These are phyloP conservation scores for Sebastes steindachneri DNA, from an alignment of 2,797 vertebrate genomes.

Conservation along the genomic window DNA sequence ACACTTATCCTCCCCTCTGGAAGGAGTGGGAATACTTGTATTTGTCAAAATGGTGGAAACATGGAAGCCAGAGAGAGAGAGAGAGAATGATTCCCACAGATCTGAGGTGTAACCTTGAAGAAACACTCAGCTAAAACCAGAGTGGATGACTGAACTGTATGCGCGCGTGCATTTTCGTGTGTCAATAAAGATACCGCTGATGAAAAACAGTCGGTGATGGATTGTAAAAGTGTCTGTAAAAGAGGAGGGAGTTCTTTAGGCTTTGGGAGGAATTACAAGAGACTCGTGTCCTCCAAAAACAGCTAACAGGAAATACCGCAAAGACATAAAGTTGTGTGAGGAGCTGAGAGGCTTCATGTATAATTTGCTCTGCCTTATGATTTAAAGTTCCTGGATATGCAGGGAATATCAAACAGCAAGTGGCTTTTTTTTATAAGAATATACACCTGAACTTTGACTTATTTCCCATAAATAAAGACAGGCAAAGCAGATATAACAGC, in stretches of 20 bases:
- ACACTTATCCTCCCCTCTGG: constrained; percentile 54
- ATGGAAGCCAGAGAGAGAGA: constrained; percentile 29
- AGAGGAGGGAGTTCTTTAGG: constrained; percentile 45
- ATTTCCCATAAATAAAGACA: constrained; percentile 70
- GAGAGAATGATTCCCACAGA: constrained; percentile 34
- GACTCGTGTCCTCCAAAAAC: constrained; percentile 51
- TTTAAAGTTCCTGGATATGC: constrained; percentile 84
- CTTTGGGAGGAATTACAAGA: constrained; percentile 56
- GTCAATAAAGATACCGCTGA: constrained; percentile 35
- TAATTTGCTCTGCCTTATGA: constrained; percentile 84
- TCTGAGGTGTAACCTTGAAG: constrained; percentile 19
- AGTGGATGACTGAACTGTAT: constrained; percentile 3
- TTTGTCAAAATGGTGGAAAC: constrained; percentile 57
- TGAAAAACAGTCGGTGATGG: constrained; percentile 41
- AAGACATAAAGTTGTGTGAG: constrained; percentile 60
- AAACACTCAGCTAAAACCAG: constrained; percentile 18
- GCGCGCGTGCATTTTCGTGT: constrained; percentile 12
- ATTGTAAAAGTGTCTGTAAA: constrained; percentile 49
- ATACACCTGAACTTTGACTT: constrained; percentile 74
- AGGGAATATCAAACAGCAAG: constrained; percentile 77
- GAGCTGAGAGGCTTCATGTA: constrained; percentile 84
- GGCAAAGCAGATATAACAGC: constrained; percentile 66
- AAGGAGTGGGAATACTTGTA: constrained; percentile 61
- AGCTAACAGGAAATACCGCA: constrained; percentile 64
- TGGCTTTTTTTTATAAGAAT: constrained; percentile 63